Evolutionary conservation across 2,113 vertebrate genomes (phyloP).

Genomic region (Symphodus melops): DNA sequence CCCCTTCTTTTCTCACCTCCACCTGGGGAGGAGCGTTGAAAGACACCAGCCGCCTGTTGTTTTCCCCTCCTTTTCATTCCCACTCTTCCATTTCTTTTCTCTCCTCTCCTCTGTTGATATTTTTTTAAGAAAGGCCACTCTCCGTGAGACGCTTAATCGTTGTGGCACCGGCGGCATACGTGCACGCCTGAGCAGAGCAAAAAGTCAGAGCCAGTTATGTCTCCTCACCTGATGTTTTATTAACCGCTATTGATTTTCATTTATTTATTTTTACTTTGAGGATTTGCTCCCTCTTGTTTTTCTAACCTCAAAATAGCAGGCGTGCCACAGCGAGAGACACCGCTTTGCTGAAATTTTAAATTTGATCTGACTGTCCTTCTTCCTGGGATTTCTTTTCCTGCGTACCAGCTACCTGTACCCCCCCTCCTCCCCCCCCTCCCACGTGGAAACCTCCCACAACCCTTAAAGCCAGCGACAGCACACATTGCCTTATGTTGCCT

Average conservation of each 20-base stretch:
- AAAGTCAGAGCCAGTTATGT: conserved; percentile 96
- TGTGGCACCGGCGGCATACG: conserved; percentile 91
- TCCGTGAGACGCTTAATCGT: conserved; percentile 89
- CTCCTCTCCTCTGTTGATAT: conserved; percentile 65
- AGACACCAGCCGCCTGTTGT: conserved; percentile 56
- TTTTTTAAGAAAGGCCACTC: conserved; percentile 86
- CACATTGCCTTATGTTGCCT: conserved; percentile 88
- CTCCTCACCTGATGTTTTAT: conserved; percentile 99
- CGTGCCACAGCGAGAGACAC: conserved; percentile 88
- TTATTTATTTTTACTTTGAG: conserved; percentile 84
- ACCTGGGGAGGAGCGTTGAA: conserved; percentile 49
- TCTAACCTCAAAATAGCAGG: conserved; percentile 82
- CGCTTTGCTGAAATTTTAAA: conserved; percentile 88
- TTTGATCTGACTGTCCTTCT: conserved; percentile 74
- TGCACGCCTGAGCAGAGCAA: conserved; percentile 89
- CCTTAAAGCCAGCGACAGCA: conserved; percentile 74
- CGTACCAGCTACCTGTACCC: conserved; percentile 58
- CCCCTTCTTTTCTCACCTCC: conserved; percentile 66
- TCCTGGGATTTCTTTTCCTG: conserved; percentile 45
- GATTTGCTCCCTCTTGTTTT: conserved; percentile 67
- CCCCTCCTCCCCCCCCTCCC: background rate
- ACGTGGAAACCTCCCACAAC: conserved; percentile 48
- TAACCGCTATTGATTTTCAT: conserved; percentile 98
- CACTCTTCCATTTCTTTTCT: conserved; percentile 56
- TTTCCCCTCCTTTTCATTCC: conserved; percentile 64